phyloP scores from a whole-genome alignment of 1,140 invertebrate genomes.

The Ephestia elutella region DNA sequence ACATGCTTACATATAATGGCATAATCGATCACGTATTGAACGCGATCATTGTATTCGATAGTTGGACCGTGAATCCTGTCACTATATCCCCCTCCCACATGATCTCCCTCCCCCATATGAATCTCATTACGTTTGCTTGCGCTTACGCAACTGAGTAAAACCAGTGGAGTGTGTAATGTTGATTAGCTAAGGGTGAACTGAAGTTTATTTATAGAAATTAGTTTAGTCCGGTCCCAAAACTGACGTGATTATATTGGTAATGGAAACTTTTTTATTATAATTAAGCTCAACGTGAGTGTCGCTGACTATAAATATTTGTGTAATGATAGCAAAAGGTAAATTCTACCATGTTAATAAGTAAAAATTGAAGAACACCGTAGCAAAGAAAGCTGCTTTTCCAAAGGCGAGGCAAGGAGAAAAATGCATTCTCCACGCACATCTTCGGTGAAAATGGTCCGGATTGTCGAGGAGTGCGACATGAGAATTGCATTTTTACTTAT shows the following conservation, averaged over 20 bases:
- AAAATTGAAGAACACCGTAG: too few species aligned
- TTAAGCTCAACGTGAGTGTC: too few species aligned
- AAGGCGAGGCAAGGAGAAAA: too few species aligned
- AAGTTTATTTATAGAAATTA: constrained; percentile 15
- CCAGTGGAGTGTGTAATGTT: constrained; percentile 52
- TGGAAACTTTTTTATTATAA: too few species aligned
- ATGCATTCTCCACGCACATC: too few species aligned
- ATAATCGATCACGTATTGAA: constrained; percentile 72
- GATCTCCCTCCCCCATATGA: constrained; percentile 46
- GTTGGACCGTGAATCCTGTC: constrained; percentile 71
- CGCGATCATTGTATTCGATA: constrained; percentile 64
- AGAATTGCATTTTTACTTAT: too few species aligned
- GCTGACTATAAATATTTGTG: too few species aligned
- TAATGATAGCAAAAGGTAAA: too few species aligned
- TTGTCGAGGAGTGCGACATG: too few species aligned
- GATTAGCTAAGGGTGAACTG: constrained; percentile 41
- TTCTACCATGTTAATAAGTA: too few species aligned
- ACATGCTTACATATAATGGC: constrained; percentile 44
- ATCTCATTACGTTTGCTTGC: constrained; percentile 58
- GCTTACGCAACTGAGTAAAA: constrained; percentile 66
- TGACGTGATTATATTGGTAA: not conserved
- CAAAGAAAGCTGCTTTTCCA: too few species aligned
- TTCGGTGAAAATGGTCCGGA: too few species aligned
- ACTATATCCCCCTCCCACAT: constrained; percentile 34
- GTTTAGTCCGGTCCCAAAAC: not conserved